A percentile compares a stretch with the other conserved stretches of the same genome.
phyloP scores from a whole-genome alignment of 2,888 invertebrate genomes.

The Lasioglossum zephyrum region DNA sequence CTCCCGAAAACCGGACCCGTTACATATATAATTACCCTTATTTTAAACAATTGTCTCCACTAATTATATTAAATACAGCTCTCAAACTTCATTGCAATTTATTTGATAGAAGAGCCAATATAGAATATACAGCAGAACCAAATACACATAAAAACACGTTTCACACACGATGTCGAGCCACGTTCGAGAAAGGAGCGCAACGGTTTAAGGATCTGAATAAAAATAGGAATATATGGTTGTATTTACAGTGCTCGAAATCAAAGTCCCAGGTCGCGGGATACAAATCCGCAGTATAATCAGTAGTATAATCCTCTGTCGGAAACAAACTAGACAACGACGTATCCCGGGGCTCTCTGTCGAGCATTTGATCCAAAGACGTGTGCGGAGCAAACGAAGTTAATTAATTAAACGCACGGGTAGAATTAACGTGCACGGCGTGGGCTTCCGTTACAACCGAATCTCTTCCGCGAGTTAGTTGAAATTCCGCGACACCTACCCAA shows the following conservation, averaged over 20 bases:
- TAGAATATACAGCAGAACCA: too few species aligned
- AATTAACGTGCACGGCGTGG: slow-evolving; percentile 1
- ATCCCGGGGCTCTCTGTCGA: neutral
- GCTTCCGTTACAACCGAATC: neutral
- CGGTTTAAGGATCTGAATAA: too few species aligned
- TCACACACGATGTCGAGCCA: too few species aligned
- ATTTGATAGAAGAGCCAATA: too few species aligned
- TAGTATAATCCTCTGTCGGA: neutral
- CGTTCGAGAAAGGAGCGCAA: too few species aligned
- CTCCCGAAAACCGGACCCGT: too few species aligned
- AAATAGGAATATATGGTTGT: too few species aligned
- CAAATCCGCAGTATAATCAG: neutral
- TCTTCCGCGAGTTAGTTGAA: slow-evolving; percentile 14
- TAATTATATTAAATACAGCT: too few species aligned
- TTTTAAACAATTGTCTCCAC: too few species aligned
- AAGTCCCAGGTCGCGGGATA: neutral
- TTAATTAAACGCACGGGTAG: slow-evolving; percentile 19
- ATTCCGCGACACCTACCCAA: slow-evolving; percentile 4
- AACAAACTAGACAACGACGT: neutral
- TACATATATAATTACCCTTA: too few species aligned
- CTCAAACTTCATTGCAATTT: too few species aligned
- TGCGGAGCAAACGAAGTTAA: slow-evolving; percentile 19
- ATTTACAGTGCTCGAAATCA: neutral
- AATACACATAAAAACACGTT: too few species aligned
- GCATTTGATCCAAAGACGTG: neutral